These are phyloP conservation scores for Apamea crenata DNA, from an alignment of 2,888 invertebrate genomes.

Conservation along the genomic window DNA sequence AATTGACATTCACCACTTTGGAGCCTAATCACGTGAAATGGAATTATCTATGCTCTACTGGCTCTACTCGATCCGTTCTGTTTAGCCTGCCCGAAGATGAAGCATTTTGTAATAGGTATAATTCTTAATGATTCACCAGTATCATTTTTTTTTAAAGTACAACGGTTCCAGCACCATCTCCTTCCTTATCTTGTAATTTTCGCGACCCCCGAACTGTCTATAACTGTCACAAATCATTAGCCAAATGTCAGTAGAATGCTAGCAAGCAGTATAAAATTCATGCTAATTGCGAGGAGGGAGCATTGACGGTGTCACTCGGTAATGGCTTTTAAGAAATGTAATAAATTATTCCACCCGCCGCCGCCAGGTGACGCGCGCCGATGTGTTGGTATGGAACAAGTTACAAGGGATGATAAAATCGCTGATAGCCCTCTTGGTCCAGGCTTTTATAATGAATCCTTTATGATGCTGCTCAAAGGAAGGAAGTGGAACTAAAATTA, in stretches of 20 bases:
- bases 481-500: neutral
- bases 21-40: conserved; percentile 18
- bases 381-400: conserved; percentile 70
- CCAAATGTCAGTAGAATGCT: conserved; percentile 44
- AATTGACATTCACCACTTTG: conserved; percentile 11
- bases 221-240: conserved; percentile 67
- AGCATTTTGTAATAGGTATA: neutral
- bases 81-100: neutral
- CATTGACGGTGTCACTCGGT: conserved; percentile 87
- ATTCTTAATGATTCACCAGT: conserved; percentile 1
- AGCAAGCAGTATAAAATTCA: conserved; percentile 77
- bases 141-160: neutral
- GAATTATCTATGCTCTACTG: neutral
- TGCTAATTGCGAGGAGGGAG: conserved; percentile 86
- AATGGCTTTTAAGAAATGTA: conserved; percentile 90
- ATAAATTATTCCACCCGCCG: conserved; percentile 87
- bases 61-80: neutral
- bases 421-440: neutral
- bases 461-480: neutral
- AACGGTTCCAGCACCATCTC: neutral
- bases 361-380: conserved; percentile 86
- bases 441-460: neutral
- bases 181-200: conserved; percentile 33
- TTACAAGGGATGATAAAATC: conserved; percentile 6
- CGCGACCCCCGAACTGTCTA: conserved; percentile 34